phyloP scores from a whole-genome alignment of 35 echinoderm and acorn worm species.

The Heliocidaris tuberculata region DNA sequence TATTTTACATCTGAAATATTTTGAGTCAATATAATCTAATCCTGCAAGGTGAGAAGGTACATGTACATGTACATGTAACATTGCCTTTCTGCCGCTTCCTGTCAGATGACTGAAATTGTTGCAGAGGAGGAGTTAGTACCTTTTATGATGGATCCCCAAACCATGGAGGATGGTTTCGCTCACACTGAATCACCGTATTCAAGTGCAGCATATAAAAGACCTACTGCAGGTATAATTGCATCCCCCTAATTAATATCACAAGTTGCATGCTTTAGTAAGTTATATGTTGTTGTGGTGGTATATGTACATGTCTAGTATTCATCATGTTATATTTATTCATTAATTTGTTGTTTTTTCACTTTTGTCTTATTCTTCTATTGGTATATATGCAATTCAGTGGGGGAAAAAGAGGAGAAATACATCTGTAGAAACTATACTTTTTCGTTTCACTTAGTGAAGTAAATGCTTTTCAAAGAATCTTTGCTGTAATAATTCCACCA shows the following conservation, averaged over 20 bases:
- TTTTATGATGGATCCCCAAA: conserved; percentile 44
- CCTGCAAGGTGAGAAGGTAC: neutral
- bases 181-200: neutral
- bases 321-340: neutral
- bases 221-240: neutral
- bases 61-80: neutral
- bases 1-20: too few relatives aligned
- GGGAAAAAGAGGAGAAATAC: too few relatives aligned
- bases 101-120: neutral
- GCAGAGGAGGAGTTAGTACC: conserved; percentile 30
- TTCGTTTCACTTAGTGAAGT: too few relatives aligned
- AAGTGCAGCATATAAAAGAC: neutral
- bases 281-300: neutral
- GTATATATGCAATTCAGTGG: too few relatives aligned
- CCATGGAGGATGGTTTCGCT: neutral
- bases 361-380: too few relatives aligned
- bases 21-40: too few relatives aligned
- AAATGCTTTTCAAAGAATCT: too few relatives aligned
- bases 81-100: neutral
- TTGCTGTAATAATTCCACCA: too few relatives aligned
- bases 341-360: neutral
- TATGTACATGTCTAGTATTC: neutral
- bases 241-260: neutral
- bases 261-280: neutral
- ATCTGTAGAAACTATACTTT: too few relatives aligned